These are phyloP conservation scores for Sitodiplosis mosellana DNA, from an alignment of 1,140 invertebrate genomes.

Conservation along the genomic window DNA sequence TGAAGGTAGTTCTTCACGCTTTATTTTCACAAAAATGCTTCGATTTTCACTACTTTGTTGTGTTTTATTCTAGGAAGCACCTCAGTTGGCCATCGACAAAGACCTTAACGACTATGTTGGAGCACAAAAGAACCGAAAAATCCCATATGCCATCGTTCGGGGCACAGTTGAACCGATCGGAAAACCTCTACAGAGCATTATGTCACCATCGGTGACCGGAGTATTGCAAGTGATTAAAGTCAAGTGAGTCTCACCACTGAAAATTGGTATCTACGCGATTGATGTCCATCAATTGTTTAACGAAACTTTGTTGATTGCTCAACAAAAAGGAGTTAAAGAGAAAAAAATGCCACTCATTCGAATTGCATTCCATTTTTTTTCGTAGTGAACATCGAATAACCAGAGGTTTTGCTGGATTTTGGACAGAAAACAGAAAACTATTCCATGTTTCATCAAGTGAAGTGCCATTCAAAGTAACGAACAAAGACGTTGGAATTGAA, in stretches of 20 bases:
- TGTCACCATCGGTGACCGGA: slow-evolving; percentile 45
- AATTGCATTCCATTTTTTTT: slow-evolving; percentile 34
- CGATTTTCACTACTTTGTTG: slow-evolving; percentile 3
- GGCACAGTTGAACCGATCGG: slow-evolving; percentile 53
- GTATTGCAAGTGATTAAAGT: slow-evolving; percentile 40
- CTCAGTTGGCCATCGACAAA: slow-evolving; percentile 41
- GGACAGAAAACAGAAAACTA: slow-evolving; percentile 54
- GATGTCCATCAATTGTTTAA: too few species aligned
- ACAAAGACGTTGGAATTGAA: slow-evolving; percentile 41
- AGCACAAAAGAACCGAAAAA: slow-evolving; percentile 36
- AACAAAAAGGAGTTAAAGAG: too few species aligned
- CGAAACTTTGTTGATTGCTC: slow-evolving; percentile 10
- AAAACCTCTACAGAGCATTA: slow-evolving; percentile 45
- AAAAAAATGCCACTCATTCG: too few species aligned
- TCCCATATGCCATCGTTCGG: slow-evolving; percentile 49
- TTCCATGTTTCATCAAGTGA: slow-evolving; percentile 52
- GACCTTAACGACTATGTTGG: slow-evolving; percentile 36
- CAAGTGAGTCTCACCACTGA: slow-evolving; percentile 3
- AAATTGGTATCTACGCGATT: too few species aligned
- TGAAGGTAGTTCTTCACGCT: slow-evolving; percentile 34
- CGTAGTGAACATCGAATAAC: slow-evolving; percentile 59
- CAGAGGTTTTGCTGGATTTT: slow-evolving; percentile 54
- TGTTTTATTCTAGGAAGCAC: slow-evolving; percentile 34
- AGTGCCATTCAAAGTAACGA: slow-evolving; percentile 51
- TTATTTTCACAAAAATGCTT: not conserved